Evolutionary conservation across 2,797 vertebrate genomes (phyloP), one percentile per base, ranked within the genome.

Genomic region (Sebastes taczanowskii): DNA sequence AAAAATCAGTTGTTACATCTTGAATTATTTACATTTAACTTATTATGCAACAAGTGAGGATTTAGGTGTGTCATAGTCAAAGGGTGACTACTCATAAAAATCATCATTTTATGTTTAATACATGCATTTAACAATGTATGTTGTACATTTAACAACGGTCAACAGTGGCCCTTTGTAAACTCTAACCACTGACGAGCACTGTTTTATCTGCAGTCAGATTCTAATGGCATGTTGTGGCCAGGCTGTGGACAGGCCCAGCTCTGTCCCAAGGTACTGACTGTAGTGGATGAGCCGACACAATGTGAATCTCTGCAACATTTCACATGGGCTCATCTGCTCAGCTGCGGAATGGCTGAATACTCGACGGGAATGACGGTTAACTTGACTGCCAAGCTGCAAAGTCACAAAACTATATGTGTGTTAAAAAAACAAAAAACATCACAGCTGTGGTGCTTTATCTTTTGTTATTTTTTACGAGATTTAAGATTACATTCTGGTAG

Each of bases 181-280:
- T 7, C 18, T 42, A 29, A 49, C 46, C 64, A 80, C 91, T 94
- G 86, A 94, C 90, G 5, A 70, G 81, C 78, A 30, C 79, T 90
- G 90, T 94, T 92, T 88, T 71, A 87, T 90, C 91, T 88, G 78
- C 92, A 94, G 93, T 94, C 90, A 94, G 87, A 87, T 22, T 92
- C 85, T 93, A 93, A 88, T 76, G 90, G 90, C 92, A 86, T 87
- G 85, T 93, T 92, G 91, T 76, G 91, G 86, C 85, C 84, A 75
- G 89, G 89, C 88, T 88, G 80, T 75, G 90, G 91, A 91, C 92
- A 91, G 88, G 74, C 88, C 84, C 87, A 61, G 88, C 88, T 92
- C 91, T 93, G 92, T 93, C 90, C 90, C 10, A 87, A 94, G 94
- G 94, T 94, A 95, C 90, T 87, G 58, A 53, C 92, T 88, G 88